Evolutionary conservation across 2,113 vertebrate genomes (phyloP), one percentile per base, ranked within the genome.

Genomic region (Cyprinus carpio): DNA sequence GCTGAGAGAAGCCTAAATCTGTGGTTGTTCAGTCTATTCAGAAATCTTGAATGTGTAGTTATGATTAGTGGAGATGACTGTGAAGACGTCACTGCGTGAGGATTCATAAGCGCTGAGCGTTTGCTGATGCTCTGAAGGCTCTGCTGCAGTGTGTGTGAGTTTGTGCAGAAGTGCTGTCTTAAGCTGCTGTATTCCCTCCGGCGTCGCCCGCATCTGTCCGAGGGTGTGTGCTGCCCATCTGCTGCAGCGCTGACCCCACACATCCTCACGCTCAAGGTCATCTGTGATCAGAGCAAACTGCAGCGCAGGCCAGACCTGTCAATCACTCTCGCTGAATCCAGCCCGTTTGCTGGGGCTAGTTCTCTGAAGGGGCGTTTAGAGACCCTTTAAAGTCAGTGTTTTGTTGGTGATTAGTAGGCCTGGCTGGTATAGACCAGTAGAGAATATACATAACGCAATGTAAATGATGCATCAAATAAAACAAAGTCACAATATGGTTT

Each of bases 131-230:
- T 37, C 34, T 37, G 34, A 37, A 37, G 4, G 6, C 51, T 49
- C 13, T 15, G 46, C 13, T 51, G 27, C 29, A 16, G 69, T 34
- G 84, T 78, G 80, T 74, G 79, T 77, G 75, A 77, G 64, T 60
- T 15, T 51, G 90, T 89, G 83, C 88, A 87, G 89, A 85, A 87
- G 86, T 87, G 87, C 85, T 86, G n/a, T 60, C 40, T 84, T 79
- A 79, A 89, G 85, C 86, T 78, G 87, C 91, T 87, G 81, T 90
- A 87, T 90, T 92, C 92, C 89, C 90, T 60, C 56, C 3, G 25
- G 90, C 92, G 93, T 92, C 83, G 40, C 87, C 87, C 90, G 91
- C 93, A 94, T 94, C 94, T 95, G 94, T 90, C 92, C 93, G 83
- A 56, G 27, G 84, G 91, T 87, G 89, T 90, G 87, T 85, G 87